Evolutionary conservation across 2,797 vertebrate genomes (phyloP), one percentile per base, ranked within the genome.

Genomic region (Sphenopsis melanotis): DNA sequence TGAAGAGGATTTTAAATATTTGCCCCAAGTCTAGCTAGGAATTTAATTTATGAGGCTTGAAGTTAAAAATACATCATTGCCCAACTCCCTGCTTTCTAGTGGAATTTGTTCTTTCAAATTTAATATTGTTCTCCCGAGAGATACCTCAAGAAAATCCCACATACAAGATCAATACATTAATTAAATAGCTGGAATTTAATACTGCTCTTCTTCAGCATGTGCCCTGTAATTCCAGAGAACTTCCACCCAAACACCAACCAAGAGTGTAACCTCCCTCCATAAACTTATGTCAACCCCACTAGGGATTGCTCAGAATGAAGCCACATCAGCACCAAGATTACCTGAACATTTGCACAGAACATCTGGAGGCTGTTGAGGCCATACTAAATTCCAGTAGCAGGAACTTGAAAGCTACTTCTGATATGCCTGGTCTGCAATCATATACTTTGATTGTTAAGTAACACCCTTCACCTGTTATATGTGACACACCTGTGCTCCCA

Each of bases 101-200:
- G 32, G 47, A 47, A 89, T 91, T 95, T 93, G 32, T 91, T 84
- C 74, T 85, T 80, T 82, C 64, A 70, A 32, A 89, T 87, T 70
- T 79, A 92, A 87, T 87, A 85, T 27, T 70, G 30, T 42, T 89
- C 32, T 83, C 53, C 34, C 41, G 53, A 83, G 64, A 93, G 81
- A 74, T 20, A 83, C 34, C 53, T 85, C 46, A 46, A 91, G 64
- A 74, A 94, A 89, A 87, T 63, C 68, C 55, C 17, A 49, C 34
- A 30, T n/a, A 66, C 11, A 56, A 74, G 57, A 96, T 82, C 68
- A 72, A 87, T 74, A 91, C 1, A 41, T 60, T 89, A 89, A 90
- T 63, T 60, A 93, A 57, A 79, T 5, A 65, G 37, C 44, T 87
- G 39, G 37, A 93, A 93, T 90, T 74, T 70, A 84, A 77, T n/a